A percentile compares a stretch with the other conserved stretches of the same genome.
These are phyloP conservation scores for Pyrgilauda ruficollis DNA, from an alignment of 2,113 vertebrate genomes.

Conservation along the genomic window DNA sequence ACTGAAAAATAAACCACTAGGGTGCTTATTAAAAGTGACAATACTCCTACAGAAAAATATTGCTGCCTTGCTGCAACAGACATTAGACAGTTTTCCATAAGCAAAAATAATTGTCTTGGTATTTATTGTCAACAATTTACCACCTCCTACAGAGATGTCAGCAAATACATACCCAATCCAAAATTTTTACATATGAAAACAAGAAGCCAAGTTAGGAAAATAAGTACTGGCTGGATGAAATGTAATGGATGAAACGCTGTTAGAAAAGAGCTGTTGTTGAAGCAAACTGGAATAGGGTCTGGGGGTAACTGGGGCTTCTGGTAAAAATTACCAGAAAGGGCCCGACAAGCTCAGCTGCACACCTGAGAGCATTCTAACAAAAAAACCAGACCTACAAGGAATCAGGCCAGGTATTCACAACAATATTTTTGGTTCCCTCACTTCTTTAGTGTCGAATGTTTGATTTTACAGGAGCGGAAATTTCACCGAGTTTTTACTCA, in stretches of 20 bases:
- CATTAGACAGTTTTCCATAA: background rate
- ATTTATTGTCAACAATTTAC: slow-evolving; percentile 32
- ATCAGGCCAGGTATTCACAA: background rate
- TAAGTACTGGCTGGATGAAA: background rate
- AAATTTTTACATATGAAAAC: background rate
- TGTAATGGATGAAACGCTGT: background rate
- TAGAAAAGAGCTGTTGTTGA: background rate
- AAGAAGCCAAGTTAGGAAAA: background rate
- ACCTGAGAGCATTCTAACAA: background rate
- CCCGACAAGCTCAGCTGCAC: background rate
- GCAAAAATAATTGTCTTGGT: slow-evolving; percentile 49
- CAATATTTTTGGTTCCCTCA: background rate
- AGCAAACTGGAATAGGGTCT: background rate
- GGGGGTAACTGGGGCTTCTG: background rate
- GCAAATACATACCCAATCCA: background rate
- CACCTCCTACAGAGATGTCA: slow-evolving; percentile 43
- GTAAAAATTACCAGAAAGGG: background rate
- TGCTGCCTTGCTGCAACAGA: background rate
- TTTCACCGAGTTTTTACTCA: background rate
- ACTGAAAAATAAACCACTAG: slow-evolving; percentile 38
- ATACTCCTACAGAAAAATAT: slow-evolving; percentile 21
- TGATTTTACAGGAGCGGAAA: background rate
- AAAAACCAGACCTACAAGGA: background rate
- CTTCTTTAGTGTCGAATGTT: background rate
- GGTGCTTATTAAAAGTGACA: slow-evolving; percentile 35